Conservation (phyloP, 2,888 invertebrate genomes). For the Xestia sexstrigata region DNA sequence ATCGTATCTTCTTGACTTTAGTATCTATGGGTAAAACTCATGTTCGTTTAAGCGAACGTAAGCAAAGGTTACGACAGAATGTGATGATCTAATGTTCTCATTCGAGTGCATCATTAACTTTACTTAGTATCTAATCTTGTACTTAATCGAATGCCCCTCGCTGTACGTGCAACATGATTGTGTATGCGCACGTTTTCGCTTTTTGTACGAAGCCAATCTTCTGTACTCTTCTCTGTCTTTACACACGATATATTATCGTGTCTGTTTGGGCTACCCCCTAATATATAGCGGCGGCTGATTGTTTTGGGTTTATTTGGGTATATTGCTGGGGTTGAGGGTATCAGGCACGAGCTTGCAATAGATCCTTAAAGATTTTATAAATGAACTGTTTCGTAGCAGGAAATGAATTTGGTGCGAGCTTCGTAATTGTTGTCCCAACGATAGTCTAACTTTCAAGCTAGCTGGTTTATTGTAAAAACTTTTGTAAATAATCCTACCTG, state of each 20-base stretch:
- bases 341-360: slow-evolving; percentile 35
- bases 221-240: slow-evolving; percentile 9
- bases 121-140: background rate
- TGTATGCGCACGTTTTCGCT: background rate
- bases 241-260: slow-evolving; percentile 65
- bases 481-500: background rate
- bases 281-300: slow-evolving; percentile 65
- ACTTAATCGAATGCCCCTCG: background rate
- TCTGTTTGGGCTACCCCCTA: slow-evolving; percentile 60
- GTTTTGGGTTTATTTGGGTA: slow-evolving; percentile 62
- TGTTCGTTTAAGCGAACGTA: background rate
- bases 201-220: slow-evolving; percentile 10
- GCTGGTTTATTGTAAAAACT: background rate
- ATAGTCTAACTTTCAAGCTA: background rate
- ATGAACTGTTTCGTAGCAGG: slow-evolving; percentile 28
- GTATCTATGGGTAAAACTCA: background rate
- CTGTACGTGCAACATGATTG: background rate
- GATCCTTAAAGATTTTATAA: slow-evolving; percentile 54
- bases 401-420: slow-evolving; percentile 19
- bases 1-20: background rate
- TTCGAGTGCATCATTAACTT: background rate
- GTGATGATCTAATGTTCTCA: background rate
- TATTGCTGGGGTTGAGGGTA: slow-evolving; percentile 22
- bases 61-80: background rate
- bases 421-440: background rate